These are phyloP conservation scores for Gadus chalcogrammus DNA, from an alignment of 2,113 vertebrate genomes.

Conservation along the genomic window DNA sequence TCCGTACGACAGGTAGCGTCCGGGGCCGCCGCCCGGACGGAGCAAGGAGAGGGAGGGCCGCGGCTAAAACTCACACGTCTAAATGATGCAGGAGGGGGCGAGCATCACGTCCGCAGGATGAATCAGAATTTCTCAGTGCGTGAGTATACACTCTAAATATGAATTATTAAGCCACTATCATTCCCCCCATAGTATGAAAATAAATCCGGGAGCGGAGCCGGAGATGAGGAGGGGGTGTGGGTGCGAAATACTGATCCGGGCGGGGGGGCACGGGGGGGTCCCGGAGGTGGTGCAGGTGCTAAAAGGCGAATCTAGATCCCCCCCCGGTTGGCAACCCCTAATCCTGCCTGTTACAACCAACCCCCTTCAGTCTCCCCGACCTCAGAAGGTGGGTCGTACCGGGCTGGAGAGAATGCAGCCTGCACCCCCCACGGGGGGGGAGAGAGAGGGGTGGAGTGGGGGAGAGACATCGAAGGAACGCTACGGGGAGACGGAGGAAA, in stretches of 20 bases:
- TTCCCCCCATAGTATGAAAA: constrained; percentile 78
- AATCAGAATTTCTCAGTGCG: constrained; percentile 82
- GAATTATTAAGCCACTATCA: constrained; percentile 80
- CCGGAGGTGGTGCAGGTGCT: constrained; percentile 29
- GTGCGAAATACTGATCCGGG: constrained; percentile 63
- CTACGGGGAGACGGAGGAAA: neutral
- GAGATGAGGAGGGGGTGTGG: constrained; percentile 61
- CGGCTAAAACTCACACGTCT: constrained; percentile 58
- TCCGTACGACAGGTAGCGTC: too few species aligned
- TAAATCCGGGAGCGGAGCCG: constrained; percentile 62
- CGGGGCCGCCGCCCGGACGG: neutral
- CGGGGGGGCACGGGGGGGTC: constrained; percentile 22
- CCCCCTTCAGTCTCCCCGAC: neutral
- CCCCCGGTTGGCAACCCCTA: constrained; percentile 17
- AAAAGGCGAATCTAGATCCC: neutral
- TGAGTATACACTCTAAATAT: constrained; percentile 78
- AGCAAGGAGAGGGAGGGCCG: constrained; percentile 54
- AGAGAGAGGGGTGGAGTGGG: too few species aligned
- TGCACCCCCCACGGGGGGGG: too few species aligned
- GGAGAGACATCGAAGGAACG: too few species aligned
- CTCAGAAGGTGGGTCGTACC: neutral
- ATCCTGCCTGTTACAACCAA: constrained; percentile 57
- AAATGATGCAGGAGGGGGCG: constrained; percentile 75
- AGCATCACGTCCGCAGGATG: constrained; percentile 74
- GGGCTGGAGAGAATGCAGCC: neutral